Percentiles rank a stretch among this genome's conserved stretches.
phyloP scores from a whole-genome alignment of 2,888 invertebrate genomes.

The Phaedon cochleariae region DNA sequence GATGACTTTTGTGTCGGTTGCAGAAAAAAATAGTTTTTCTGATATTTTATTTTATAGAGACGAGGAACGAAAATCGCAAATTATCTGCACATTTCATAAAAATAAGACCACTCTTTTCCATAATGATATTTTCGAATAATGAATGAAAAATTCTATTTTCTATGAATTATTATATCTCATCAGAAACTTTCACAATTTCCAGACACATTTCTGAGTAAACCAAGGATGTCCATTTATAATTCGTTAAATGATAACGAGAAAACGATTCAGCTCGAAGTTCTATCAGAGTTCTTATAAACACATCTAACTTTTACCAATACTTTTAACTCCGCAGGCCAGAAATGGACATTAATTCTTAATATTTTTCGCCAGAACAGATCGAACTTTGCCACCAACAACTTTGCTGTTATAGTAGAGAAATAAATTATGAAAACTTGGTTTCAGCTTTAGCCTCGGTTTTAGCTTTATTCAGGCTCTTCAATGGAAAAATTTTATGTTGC shows the following conservation, averaged over 20 bases:
- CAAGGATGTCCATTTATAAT: background rate
- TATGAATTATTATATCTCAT: background rate
- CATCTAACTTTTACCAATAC: background rate
- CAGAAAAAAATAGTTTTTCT: no score
- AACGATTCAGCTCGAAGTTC: background rate
- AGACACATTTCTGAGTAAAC: background rate
- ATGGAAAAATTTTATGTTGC: no score
- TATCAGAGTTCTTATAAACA: background rate
- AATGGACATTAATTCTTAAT: background rate
- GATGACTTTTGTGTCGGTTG: no score
- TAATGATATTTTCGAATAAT: no score
- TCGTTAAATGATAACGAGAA: background rate
- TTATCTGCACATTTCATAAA: no score
- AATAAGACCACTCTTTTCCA: no score
- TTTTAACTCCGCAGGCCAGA: background rate
- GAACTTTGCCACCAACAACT: background rate
- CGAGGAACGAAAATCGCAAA: no score
- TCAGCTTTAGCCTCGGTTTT: no score
- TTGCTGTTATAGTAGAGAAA: background rate
- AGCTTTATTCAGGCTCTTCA: no score
- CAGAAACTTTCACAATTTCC: background rate
- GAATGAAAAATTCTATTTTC: background rate
- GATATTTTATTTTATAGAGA: no score
- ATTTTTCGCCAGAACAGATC: background rate
- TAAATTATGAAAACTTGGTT: no score